Conservation (phyloP, 2,797 vertebrate species). For the Syngnathus rostellatus region DNA sequence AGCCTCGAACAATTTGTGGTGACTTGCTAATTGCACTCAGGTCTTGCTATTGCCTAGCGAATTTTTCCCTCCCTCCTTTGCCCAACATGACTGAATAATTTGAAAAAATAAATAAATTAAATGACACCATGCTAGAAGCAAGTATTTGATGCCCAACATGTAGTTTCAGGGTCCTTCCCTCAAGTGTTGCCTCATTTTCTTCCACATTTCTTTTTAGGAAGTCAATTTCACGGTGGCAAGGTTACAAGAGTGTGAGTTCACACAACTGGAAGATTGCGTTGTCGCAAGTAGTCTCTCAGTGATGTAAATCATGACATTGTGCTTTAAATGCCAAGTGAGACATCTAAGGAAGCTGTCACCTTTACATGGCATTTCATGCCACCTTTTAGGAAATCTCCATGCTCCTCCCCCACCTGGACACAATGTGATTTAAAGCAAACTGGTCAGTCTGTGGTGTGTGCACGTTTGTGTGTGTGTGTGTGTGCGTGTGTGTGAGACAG, state of each 20-base stretch:
- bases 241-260: neutral
- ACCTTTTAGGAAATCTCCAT: slow-evolving; percentile 1
- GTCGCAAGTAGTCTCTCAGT: neutral
- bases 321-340: slow-evolving; percentile 12
- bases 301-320: slow-evolving; percentile 8
- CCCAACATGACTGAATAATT: neutral
- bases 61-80: too few relatives aligned
- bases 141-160: neutral
- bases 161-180: neutral
- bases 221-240: neutral
- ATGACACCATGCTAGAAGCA: neutral
- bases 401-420: neutral
- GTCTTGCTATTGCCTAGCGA: neutral
- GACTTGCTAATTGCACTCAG: neutral
- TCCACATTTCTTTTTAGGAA: neutral
- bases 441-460: neutral
- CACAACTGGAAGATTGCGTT: neutral
- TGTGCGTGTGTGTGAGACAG: neutral
- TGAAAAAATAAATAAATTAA: neutral
- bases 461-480: neutral
- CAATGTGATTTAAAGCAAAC: neutral
- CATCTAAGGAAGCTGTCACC: slow-evolving; percentile 6
- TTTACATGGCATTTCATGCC: slow-evolving; percentile 5
- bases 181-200: neutral
- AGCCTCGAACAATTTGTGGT: neutral